Evolutionary conservation across 2,113 vertebrate genomes (phyloP).

Genomic region (Alethe diademata): DNA sequence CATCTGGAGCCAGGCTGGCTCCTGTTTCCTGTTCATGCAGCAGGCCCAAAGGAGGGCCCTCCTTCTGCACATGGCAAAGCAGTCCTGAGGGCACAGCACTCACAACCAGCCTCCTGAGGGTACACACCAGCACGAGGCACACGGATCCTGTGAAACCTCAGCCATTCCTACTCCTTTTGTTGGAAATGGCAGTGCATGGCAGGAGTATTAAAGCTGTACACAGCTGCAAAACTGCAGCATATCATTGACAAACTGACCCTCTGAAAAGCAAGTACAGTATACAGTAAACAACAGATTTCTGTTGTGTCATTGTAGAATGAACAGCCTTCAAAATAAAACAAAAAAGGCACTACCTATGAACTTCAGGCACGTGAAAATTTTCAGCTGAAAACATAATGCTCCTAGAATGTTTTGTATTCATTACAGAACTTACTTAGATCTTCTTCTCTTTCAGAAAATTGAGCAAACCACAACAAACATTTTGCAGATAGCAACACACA

Average conservation of each 20-base stretch:
- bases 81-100: not conserved
- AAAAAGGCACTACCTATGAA: not conserved
- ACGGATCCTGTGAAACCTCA: not conserved
- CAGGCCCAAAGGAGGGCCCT: not conserved
- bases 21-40: not conserved
- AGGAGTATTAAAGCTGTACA: not conserved
- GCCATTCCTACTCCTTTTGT: fast-evolving
- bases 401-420: not conserved
- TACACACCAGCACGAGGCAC: not conserved
- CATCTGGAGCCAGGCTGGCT: not conserved
- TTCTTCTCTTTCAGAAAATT: not conserved
- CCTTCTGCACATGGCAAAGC: not conserved
- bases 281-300: not conserved
- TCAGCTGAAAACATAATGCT: not conserved
- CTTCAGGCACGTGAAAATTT: not conserved
- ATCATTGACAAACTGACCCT: not conserved
- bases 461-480: not conserved
- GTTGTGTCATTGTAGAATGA: not conserved
- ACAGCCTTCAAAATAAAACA: not conserved
- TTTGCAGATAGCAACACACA: not conserved
- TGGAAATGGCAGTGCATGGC: not conserved
- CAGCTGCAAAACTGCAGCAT: not conserved
- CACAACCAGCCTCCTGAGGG: not conserved
- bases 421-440: not conserved
- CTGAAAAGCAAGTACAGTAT: not conserved